These are phyloP conservation scores for Leptosomus discolor DNA, from an alignment of 2,113 vertebrate species.

Conservation along the genomic window DNA sequence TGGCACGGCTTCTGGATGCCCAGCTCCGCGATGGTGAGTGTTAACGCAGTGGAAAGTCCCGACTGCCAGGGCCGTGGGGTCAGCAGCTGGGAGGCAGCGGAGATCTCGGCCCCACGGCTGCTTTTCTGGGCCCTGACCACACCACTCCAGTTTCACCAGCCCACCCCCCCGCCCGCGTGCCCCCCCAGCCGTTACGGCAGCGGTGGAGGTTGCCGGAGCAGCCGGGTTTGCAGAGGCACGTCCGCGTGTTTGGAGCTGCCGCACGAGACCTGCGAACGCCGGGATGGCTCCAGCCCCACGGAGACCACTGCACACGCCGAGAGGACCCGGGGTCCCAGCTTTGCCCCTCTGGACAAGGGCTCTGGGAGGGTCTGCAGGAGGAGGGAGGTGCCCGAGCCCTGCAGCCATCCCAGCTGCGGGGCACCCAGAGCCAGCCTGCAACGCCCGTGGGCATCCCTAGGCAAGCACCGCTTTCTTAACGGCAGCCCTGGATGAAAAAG, in stretches of 20 bases:
- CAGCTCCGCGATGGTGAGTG: fast-evolving
- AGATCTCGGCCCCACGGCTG: background rate
- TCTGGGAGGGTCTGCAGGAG: background rate
- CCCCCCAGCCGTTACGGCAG: no score
- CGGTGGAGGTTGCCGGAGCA: background rate
- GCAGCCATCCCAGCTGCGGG: background rate
- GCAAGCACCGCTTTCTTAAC: fast-evolving
- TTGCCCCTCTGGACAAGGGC: background rate
- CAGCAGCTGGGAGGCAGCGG: background rate
- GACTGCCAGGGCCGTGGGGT: fast-evolving
- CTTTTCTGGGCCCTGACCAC: background rate
- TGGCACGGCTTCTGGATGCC: background rate
- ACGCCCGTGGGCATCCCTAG: fast-evolving
- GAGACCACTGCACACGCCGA: fast-evolving
- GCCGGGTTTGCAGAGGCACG: background rate
- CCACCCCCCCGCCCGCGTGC: no score
- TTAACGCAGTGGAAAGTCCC: fast-evolving
- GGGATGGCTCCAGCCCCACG: background rate
- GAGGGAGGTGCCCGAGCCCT: background rate
- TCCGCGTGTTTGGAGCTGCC: fast-evolving
- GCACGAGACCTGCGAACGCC: fast-evolving
- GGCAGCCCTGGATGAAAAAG: background rate
- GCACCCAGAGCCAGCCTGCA: background rate
- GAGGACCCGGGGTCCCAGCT: background rate
- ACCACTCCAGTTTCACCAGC: background rate